Percentiles rank a stretch among this genome's conserved stretches.
Evolutionary conservation across 2,113 vertebrate species (phyloP).

Genomic region (Muscicapa adusta): DNA sequence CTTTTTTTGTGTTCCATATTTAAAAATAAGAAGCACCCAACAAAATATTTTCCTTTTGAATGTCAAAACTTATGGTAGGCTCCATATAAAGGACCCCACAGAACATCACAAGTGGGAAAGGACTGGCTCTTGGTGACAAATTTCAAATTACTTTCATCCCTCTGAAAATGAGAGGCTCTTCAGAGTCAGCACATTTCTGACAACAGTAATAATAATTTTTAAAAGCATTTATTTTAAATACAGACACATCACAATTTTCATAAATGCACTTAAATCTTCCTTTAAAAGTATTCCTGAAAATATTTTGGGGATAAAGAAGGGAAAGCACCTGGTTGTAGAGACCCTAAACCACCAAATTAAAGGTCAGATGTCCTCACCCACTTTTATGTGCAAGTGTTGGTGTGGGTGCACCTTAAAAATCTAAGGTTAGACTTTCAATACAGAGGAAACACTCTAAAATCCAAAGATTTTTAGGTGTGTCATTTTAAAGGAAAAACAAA

Average conservation of each 20-base stretch:
- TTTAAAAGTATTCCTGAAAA: neutral
- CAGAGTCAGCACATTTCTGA: neutral
- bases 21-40: neutral
- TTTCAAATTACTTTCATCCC: neutral
- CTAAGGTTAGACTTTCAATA: neutral
- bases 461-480: neutral
- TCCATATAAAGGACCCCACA: neutral
- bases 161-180: neutral
- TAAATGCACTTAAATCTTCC: neutral
- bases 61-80: neutral
- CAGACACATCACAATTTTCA: neutral
- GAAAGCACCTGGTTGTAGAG: neutral
- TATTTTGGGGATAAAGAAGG: neutral
- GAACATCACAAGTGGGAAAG: neutral
- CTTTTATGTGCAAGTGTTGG: neutral
- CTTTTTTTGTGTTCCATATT: neutral
- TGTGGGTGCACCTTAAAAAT: neutral
- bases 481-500: neutral
- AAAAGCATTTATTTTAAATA: neutral
- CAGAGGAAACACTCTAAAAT: neutral
- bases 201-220: neutral
- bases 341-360: neutral
- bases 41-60: neutral
- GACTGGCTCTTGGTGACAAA: neutral
- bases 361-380: neutral